Evolutionary conservation across 2,113 vertebrate species (phyloP).

Genomic region (Cyanistes caeruleus): DNA sequence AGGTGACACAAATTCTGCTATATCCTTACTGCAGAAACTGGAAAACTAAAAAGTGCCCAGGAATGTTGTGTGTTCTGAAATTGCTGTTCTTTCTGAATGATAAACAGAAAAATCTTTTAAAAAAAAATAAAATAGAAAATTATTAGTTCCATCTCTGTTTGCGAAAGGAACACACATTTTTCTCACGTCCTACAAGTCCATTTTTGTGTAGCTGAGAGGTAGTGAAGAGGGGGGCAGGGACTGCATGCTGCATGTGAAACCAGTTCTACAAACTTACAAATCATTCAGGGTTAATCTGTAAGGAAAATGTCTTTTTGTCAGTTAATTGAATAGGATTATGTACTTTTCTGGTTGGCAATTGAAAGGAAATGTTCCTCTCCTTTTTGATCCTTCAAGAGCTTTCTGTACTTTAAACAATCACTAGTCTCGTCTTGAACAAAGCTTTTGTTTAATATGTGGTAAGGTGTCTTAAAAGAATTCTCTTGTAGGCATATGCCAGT

Average conservation of each 20-base stretch:
- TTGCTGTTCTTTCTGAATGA: background rate
- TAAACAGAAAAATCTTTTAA: background rate
- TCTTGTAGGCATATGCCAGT: background rate
- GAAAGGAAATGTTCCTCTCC: conserved; percentile 13
- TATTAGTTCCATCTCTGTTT: background rate
- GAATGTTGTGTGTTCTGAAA: background rate
- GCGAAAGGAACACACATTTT: background rate
- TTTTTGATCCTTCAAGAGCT: conserved; percentile 37
- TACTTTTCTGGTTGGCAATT: conserved; percentile 5
- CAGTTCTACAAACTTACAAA: background rate
- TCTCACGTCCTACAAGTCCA: background rate
- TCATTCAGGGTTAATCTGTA: conserved; percentile 5
- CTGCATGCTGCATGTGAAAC: background rate
- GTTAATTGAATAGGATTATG: conserved; percentile 53
- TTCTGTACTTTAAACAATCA: conserved; percentile 6
- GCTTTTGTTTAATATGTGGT: background rate
- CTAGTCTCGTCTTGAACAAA: conserved; percentile 6
- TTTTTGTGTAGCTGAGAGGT: background rate
- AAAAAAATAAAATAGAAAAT: background rate
- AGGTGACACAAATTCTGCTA: background rate
- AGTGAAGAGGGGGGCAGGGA: background rate
- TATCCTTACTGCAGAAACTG: accelerated
- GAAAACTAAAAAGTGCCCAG: background rate
- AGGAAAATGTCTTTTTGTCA: conserved; percentile 22
- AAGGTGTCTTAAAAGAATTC: conserved; percentile 11